These are phyloP conservation scores for Oncorhynchus nerka DNA, from an alignment of 2,113 vertebrate species.

Conservation along the genomic window DNA sequence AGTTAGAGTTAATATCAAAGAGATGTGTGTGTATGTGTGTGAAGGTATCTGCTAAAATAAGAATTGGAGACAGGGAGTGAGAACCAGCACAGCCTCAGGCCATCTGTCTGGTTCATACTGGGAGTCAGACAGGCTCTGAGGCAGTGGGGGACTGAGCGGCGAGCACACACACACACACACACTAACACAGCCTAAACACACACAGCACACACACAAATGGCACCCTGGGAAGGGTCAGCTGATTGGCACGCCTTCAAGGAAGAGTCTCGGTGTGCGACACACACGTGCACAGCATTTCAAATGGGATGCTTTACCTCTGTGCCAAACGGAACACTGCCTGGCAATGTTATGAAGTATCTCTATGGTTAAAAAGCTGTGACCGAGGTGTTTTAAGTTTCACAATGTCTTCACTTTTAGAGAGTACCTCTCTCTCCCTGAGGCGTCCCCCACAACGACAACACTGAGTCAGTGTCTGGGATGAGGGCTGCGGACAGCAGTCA, in stretches of 20 bases:
- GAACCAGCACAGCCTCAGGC: slow-evolving; percentile 20
- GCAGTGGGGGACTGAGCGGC: neutral
- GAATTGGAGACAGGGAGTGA: slow-evolving; percentile 16
- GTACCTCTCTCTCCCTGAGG: slow-evolving; percentile 1
- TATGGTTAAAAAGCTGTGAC: neutral
- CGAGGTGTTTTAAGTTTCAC: neutral
- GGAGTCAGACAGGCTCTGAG: slow-evolving; percentile 19
- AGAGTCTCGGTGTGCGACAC: slow-evolving; percentile 20
- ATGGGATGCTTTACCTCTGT: neutral
- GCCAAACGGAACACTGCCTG: neutral
- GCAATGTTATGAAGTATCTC: neutral
- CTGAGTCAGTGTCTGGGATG: slow-evolving; percentile 30
- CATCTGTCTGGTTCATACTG: slow-evolving; percentile 20
- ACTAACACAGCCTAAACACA: too few relatives aligned
- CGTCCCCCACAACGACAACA: slow-evolving; percentile 9
- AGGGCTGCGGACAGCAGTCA: slow-evolving; percentile 68
- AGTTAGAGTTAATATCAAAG: slow-evolving; percentile 13
- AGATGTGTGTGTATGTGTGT: slow-evolving; percentile 7
- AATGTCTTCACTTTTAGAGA: neutral
- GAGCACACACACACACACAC: too few relatives aligned
- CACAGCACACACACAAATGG: neutral
- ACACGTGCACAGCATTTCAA: neutral
- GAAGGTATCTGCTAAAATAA: slow-evolving; percentile 25
- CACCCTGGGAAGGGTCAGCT: slow-evolving; percentile 10
- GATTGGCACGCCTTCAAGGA: neutral